A percentile compares a stretch with the other conserved stretches of the same genome.
These are phyloP conservation scores for Ophion costatus DNA, from an alignment of 2,888 invertebrate species.

Conservation along the genomic window DNA sequence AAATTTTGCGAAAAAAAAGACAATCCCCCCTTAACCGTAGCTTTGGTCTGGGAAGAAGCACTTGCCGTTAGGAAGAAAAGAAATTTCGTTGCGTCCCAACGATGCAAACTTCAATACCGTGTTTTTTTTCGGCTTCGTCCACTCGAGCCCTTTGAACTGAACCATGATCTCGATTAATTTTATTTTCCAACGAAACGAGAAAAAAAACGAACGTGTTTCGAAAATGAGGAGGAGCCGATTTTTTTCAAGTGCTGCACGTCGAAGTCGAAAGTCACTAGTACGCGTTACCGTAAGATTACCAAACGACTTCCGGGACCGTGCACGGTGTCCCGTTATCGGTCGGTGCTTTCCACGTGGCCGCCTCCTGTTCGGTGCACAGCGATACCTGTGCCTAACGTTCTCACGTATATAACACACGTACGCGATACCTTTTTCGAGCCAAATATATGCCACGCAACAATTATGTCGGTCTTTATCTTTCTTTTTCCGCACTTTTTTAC, in stretches of 20 bases:
- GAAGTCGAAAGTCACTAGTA: background rate
- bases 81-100: too few relatives aligned
- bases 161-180: too few relatives aligned
- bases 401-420: background rate
- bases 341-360: constrained; percentile 53
- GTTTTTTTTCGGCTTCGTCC: too few relatives aligned
- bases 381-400: constrained; percentile 24
- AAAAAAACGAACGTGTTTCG: background rate
- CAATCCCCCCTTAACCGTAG: too few relatives aligned
- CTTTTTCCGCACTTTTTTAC: too few relatives aligned
- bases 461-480: too few relatives aligned
- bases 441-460: background rate
- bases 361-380: constrained; percentile 6
- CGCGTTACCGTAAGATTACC: constrained; percentile 23
- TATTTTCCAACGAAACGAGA: background rate
- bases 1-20: too few relatives aligned
- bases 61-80: too few relatives aligned
- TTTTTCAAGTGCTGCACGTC: background rate
- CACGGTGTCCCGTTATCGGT: constrained; percentile 61
- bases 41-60: too few relatives aligned
- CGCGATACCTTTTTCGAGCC: constrained; percentile 9
- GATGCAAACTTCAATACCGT: too few relatives aligned
- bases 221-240: background rate
- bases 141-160: too few relatives aligned
- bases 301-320: constrained; percentile 62